phyloP scores from a whole-genome alignment of 2,797 vertebrate genomes.

The Poeciliopsis paucimaculata region DNA sequence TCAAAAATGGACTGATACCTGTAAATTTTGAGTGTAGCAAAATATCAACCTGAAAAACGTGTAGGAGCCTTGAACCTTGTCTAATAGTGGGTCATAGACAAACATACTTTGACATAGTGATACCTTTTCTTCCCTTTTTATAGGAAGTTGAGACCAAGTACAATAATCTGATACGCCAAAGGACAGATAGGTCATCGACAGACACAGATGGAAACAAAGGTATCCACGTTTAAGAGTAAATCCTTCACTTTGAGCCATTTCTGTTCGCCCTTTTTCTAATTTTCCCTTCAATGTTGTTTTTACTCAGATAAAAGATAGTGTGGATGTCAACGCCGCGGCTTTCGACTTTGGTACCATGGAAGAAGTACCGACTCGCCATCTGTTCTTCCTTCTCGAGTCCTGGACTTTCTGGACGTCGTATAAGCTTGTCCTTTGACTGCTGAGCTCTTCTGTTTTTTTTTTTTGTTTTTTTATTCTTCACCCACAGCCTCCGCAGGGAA shows the following conservation, averaged over 20 bases:
- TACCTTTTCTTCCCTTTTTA: neutral
- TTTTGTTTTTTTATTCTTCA: neutral
- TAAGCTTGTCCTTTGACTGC: slow-evolving; percentile 80
- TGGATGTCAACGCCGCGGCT: slow-evolving; percentile 46
- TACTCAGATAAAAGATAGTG: slow-evolving; percentile 81
- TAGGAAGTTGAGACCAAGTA: slow-evolving; percentile 84
- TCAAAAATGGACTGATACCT: neutral
- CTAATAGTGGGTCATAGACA: neutral
- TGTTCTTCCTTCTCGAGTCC: slow-evolving; percentile 66
- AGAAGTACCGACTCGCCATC: slow-evolving; percentile 56
- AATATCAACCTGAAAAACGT: neutral
- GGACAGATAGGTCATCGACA: slow-evolving; percentile 86
- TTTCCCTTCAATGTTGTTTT: neutral
- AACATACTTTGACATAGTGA: slow-evolving; percentile 1
- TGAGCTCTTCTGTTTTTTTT: slow-evolving; percentile 62
- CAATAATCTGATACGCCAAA: slow-evolving; percentile 86
- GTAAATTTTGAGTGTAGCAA: neutral
- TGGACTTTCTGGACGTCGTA: slow-evolving; percentile 73
- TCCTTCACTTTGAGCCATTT: neutral
- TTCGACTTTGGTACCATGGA: slow-evolving; percentile 66
- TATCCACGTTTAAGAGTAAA: slow-evolving; percentile 55
- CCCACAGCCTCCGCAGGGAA: slow-evolving; percentile 53
- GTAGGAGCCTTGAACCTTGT: neutral
- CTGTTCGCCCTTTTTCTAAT: slow-evolving; percentile 24
- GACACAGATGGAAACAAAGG: slow-evolving; percentile 88